These are phyloP conservation scores for Urocolius indicus DNA, from an alignment of 2,113 vertebrate species.

Conservation along the genomic window DNA sequence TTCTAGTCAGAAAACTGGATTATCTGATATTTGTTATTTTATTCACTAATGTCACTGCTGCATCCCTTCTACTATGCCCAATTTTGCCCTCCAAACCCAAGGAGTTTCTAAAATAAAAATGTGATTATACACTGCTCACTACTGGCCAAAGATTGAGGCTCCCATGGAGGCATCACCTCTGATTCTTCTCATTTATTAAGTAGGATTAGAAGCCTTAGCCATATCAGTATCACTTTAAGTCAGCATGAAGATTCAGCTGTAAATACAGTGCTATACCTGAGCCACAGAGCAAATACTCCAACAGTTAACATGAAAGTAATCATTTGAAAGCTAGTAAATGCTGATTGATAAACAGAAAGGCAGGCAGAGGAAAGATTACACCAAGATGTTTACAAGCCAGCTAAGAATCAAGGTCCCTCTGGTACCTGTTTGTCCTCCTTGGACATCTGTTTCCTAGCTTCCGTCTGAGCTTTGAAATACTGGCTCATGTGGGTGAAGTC, in stretches of 20 bases:
- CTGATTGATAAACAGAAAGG: not conserved
- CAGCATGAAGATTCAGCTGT: not conserved
- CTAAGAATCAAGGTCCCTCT: not conserved
- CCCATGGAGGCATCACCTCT: not conserved
- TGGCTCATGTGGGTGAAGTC: slow-evolving; percentile 92
- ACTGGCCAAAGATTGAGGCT: not conserved
- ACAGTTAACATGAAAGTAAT: not conserved
- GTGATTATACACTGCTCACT: not conserved
- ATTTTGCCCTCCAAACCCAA: not conserved
- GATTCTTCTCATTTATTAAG: not conserved
- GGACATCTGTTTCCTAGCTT: slow-evolving; percentile 95
- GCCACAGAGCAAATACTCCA: not conserved
- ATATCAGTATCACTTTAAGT: not conserved
- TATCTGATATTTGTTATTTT: not conserved
- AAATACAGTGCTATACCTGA: not conserved
- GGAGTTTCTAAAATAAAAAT: not conserved
- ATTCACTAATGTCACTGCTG: not conserved
- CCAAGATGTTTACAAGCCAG: not conserved
- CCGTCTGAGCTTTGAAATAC: slow-evolving; percentile 93
- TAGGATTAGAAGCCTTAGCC: not conserved
- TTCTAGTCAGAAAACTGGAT: not conserved
- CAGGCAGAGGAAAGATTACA: not conserved
- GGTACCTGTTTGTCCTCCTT: slow-evolving; percentile 94
- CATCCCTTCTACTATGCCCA: not conserved
- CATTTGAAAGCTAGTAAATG: not conserved